Evolutionary conservation across 1,140 invertebrate species (phyloP).

Genomic region (Harlomillsia oculata): DNA sequence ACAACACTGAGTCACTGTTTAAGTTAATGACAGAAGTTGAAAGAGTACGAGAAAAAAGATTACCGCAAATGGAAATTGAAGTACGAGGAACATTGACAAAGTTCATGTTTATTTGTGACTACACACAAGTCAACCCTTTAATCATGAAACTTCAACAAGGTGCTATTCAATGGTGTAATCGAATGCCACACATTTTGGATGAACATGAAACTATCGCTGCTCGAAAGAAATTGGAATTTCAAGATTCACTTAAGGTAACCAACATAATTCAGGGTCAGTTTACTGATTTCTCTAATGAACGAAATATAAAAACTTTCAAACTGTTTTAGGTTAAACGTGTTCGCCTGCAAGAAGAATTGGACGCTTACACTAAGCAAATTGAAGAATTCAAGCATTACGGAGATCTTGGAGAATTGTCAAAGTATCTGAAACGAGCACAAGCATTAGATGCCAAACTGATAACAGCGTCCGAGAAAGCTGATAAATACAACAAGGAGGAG

Average conservation of each 20-base stretch:
- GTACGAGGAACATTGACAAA: slow-evolving; percentile 50
- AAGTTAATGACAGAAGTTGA: slow-evolving; percentile 65
- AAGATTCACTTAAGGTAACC: slow-evolving; percentile 59
- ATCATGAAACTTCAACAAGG: slow-evolving; percentile 79
- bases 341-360: slow-evolving; percentile 66
- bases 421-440: slow-evolving; percentile 72
- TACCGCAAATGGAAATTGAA: slow-evolving; percentile 63
- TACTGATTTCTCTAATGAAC: slow-evolving; percentile 11
- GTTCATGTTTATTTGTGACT: slow-evolving; percentile 63
- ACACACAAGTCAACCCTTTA: slow-evolving; percentile 61
- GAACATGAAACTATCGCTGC: slow-evolving; percentile 68
- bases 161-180: slow-evolving; percentile 74
- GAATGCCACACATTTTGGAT: slow-evolving; percentile 68
- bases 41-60: slow-evolving; percentile 59
- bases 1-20: slow-evolving; percentile 75
- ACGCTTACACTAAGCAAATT: slow-evolving; percentile 66
- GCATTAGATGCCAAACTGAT: slow-evolving; percentile 58
- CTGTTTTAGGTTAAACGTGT: slow-evolving; percentile 41
- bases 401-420: slow-evolving; percentile 70
- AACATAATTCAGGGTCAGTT: background rate
- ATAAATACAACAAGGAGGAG: slow-evolving; percentile 87
- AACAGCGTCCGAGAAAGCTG: slow-evolving; percentile 67
- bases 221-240: slow-evolving; percentile 75
- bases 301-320: background rate
- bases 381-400: slow-evolving; percentile 81